Conservation (phyloP, 2,797 vertebrate species). For the Phrynocephalus forsythii region DNA sequence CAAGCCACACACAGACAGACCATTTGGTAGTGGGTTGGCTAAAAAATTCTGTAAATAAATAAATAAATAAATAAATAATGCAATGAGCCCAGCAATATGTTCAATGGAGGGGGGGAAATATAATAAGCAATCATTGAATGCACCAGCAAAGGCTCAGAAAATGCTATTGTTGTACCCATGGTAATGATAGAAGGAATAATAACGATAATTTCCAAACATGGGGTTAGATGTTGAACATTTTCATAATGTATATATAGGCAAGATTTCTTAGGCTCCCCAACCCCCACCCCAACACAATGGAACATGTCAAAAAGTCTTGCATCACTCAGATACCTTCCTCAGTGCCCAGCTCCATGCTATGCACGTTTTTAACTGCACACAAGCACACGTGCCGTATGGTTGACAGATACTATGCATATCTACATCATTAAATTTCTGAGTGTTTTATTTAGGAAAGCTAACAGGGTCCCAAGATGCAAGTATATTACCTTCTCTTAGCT, state of each 20-base stretch:
- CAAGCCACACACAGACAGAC: background rate
- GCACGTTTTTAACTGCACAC: background rate
- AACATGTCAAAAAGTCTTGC: background rate
- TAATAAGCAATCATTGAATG: no score
- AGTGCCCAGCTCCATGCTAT: no score
- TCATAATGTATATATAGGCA: background rate
- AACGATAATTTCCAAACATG: background rate
- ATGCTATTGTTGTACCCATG: background rate
- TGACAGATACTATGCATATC: background rate
- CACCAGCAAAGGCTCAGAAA: no score
- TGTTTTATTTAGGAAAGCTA: background rate
- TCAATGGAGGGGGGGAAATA: background rate
- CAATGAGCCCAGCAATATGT: background rate
- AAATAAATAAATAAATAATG: background rate
- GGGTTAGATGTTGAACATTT: background rate
- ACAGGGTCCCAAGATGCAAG: background rate
- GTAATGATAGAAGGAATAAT: background rate
- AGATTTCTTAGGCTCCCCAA: no score
- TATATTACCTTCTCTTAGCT: background rate
- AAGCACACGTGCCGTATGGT: background rate
- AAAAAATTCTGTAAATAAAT: no score
- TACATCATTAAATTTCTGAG: background rate
- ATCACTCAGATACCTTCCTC: background rate
- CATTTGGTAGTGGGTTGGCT: no score
- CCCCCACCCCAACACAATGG: background rate